phyloP scores from a whole-genome alignment of 2,113 vertebrate species.

The Amphiprion percula region DNA sequence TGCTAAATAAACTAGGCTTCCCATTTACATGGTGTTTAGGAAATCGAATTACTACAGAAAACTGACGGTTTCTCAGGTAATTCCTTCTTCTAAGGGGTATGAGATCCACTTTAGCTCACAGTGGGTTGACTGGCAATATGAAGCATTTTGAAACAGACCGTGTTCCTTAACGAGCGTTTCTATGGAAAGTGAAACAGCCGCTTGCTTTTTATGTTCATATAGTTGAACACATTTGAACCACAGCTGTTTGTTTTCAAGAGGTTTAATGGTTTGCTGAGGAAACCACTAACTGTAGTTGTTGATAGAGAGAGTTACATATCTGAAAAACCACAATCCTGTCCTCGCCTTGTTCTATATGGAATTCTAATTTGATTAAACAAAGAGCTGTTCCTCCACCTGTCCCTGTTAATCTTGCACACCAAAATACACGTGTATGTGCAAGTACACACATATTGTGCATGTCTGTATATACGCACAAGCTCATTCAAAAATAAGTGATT shows the following conservation, averaged over 20 bases:
- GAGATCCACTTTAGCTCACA: no score
- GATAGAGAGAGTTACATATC: background rate
- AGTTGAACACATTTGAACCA: background rate
- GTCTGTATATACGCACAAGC: background rate
- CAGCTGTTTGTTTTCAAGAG: constrained; percentile 7
- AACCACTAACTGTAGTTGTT: constrained; percentile 27
- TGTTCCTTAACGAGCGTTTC: background rate
- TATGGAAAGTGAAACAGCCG: background rate
- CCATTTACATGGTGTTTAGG: no score
- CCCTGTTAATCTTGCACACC: constrained; percentile 22
- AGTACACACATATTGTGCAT: background rate
- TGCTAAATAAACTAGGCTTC: no score
- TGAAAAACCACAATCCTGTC: constrained; percentile 10
- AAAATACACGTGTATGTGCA: background rate
- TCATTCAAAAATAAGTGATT: constrained; percentile 63
- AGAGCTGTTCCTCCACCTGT: constrained; percentile 44
- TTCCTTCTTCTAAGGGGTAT: no score
- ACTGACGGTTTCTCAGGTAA: no score
- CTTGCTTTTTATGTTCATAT: background rate
- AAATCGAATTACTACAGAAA: no score
- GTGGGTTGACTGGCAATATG: no score
- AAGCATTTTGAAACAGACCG: background rate
- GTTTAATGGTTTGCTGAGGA: constrained; percentile 16
- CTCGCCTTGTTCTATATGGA: constrained; percentile 16
- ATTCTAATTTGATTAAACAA: constrained; percentile 60